Base-by-base conservation (phyloP, 1,140 invertebrate genomes). In the Ylistrum balloti region DNA sequence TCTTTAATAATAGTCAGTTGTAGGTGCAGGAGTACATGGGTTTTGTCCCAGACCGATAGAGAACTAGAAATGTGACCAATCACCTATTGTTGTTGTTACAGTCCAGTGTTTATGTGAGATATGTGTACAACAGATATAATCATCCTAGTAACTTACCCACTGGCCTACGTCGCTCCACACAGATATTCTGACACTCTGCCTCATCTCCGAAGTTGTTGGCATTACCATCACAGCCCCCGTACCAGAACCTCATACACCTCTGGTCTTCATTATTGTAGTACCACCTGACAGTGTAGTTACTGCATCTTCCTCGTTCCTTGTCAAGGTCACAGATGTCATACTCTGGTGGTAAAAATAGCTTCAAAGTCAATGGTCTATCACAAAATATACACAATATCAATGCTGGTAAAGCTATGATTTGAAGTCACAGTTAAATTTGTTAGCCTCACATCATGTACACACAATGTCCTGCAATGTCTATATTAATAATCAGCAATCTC, bases 181-280 rank as follows among this genome's bases (percentile, higher is more conserved):
- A 91, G 9, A 34, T 74, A 22, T 88, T 74, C 33, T 74, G n/a
- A 95, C 99, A 99, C 92, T 98, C 98, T 88, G 98, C 98, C 95
- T 98, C 97, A 13, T 97, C 97, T 56, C 97, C 97, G 96, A 99
- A 99, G 10, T 98, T 92, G 96, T 96, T 92, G 97, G 92, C 90
- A 95, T 99, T 99, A 96, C 33, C 97, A 96, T 90, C 98, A 95
- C 98, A 99, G 33, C 99, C 98, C 33, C 99, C 98, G 95, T 99
- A 99, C 98, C 98, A 99, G 96, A 99, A 99, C 86, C 98, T 97
- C 0, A 98, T 98, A 95, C 99, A 99, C n/a, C 98, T 98, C n/a
- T 98, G 88, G 17, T 90, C 87, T 22, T 97, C 97, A 91, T 97
- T 97, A 94, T 99, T 97, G 96, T 97, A 99, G 96, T 97, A 97